phyloP scores from a whole-genome alignment of 2,797 vertebrate genomes.

The Naso thynnoides region DNA sequence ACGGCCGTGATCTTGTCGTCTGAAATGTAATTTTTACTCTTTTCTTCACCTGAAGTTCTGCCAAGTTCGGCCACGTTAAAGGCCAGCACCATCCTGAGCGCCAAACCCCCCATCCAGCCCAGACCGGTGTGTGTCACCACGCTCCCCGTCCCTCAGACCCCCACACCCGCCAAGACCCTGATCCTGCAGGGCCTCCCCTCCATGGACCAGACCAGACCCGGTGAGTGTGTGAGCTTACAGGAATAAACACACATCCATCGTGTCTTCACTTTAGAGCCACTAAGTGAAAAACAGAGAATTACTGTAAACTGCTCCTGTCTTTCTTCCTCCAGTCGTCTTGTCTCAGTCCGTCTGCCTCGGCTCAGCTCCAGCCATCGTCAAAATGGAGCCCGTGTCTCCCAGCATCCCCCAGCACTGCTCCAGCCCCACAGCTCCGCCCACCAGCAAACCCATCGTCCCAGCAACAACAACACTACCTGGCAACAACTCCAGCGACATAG shows the following conservation, averaged over 20 bases:
- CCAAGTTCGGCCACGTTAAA: constrained; percentile 66
- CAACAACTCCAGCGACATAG: constrained; percentile 82
- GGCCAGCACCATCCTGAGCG: constrained; percentile 81
- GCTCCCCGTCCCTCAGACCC: constrained; percentile 72
- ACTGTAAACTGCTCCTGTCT: background rate
- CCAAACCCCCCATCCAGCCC: constrained; percentile 90
- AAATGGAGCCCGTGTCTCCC: constrained; percentile 86
- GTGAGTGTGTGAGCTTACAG: constrained; percentile 52
- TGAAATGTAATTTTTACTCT: background rate
- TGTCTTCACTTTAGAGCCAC: no score
- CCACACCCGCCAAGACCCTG: constrained; percentile 81
- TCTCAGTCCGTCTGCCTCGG: constrained; percentile 83
- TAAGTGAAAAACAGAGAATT: no score
- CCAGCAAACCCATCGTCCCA: constrained; percentile 89
- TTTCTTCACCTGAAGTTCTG: constrained; percentile 38
- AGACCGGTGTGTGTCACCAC: constrained; percentile 85
- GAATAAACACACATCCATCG: no score
- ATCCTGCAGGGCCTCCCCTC: constrained; percentile 87
- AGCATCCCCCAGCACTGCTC: constrained; percentile 76
- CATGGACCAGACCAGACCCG: constrained; percentile 80
- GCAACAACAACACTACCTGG: constrained; percentile 78
- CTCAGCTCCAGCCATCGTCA: constrained; percentile 84
- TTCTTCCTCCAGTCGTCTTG: constrained; percentile 80
- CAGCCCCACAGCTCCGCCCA: constrained; percentile 60
- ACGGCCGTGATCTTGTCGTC: no score